Base-by-base conservation (phyloP, 1,140 invertebrate species). In the Pogonognathellus flavescens region DNA sequence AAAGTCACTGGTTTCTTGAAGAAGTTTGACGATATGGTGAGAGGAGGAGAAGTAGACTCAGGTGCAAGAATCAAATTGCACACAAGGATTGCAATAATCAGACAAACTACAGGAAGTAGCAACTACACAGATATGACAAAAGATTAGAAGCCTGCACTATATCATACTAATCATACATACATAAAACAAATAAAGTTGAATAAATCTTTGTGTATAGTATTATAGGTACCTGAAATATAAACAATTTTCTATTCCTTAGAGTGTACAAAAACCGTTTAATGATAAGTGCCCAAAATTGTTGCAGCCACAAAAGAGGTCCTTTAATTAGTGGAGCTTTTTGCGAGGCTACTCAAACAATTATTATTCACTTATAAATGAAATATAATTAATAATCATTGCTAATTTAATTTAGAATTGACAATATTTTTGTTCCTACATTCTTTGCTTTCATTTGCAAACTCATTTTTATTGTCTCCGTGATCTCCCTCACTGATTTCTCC, bases 1-100 rank as follows among this genome's bases (percentile, higher is more conserved):
- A 87, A 52, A 18, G 86, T 86, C 20, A 87, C 70, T 59, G 88
- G 76, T 14, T 84, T 82, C 52, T 87, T 89, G 57, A 88, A 89
- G 10, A 66, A 13, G 0, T 31, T 8, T 1, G 88, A 25, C 22
- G 9, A 59, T 20, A 89, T 86, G 49, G 76, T 66, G 3, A 88
- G 18, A 14, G 83, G 53, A 31, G 87, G 82, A n/a, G 85, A 18
- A 41, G 84, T 7, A 50, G 11, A 0, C 3, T 9, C 13, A 1
- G 62, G 82, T 52, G 82, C 60, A 60, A 86, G 87, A 20, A 20
- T 53, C 4, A 10, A 18, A 50, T 88, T 89, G 20, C 84, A 85
- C 10, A 84, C 25, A 4, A 53, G 0, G 59, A 89, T 88, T 6
- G 86, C 70, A 16, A 86, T 22, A 14, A 87, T 86, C 11, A 89